Conservation (phyloP, 2,888 invertebrate genomes). For the Sthenelais limicola region DNA sequence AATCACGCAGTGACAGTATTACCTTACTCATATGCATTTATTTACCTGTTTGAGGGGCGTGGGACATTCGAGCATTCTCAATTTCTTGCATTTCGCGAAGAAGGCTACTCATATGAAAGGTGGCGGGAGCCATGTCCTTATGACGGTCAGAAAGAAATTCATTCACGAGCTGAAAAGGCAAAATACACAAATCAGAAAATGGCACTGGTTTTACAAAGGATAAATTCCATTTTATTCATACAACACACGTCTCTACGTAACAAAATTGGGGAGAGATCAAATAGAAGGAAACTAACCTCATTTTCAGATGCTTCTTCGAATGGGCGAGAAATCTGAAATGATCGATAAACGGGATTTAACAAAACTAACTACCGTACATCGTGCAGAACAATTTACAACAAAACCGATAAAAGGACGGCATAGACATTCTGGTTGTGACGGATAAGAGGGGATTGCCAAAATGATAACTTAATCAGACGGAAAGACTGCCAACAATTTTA, state of each 20-base stretch:
- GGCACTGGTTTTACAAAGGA: too few species aligned
- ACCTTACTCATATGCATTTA: not conserved
- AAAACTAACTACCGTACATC: too few species aligned
- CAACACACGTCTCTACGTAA: not conserved
- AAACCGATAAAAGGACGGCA: not conserved
- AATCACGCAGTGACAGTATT: too few species aligned
- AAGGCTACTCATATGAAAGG: constrained; percentile 90
- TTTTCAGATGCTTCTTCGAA: constrained; percentile 64
- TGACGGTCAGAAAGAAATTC: constrained; percentile 82
- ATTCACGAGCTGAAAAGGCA: constrained; percentile 80
- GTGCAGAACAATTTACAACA: too few species aligned
- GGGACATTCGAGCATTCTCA: constrained; percentile 72
- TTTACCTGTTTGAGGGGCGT: constrained; percentile 64
- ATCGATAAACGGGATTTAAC: not conserved
- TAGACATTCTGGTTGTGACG: too few species aligned
- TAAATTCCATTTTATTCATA: not conserved
- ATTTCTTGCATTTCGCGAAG: constrained; percentile 89
- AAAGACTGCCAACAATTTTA: not conserved
- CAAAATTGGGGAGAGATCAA: not conserved
- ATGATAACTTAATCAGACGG: not conserved
- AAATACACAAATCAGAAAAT: not conserved
- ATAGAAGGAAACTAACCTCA: constrained; percentile 56
- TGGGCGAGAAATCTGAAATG: constrained; percentile 56
- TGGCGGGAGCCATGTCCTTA: constrained; percentile 77
- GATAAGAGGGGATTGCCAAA: not conserved